Percentiles rank a stretch among this genome's conserved stretches.
These are phyloP conservation scores for Idaea aversata DNA, from an alignment of 2,888 invertebrate species.

Conservation along the genomic window DNA sequence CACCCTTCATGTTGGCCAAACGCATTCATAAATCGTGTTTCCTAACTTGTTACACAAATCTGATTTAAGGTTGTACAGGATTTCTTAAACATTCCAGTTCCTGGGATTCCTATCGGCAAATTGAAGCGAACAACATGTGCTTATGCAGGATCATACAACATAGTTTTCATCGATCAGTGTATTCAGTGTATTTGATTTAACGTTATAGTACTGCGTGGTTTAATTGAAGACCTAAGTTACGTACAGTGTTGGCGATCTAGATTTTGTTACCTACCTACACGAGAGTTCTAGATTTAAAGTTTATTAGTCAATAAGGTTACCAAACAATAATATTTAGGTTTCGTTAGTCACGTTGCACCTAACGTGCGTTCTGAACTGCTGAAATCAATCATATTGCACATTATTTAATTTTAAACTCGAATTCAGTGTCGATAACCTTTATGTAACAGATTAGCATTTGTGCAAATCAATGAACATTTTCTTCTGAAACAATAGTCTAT, in stretches of 20 bases:
- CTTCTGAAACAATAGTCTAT: background rate
- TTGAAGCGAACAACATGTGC: background rate
- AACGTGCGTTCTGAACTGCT: constrained; percentile 32
- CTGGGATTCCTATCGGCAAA: constrained; percentile 33
- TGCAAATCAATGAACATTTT: constrained; percentile 2
- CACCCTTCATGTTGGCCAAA: constrained; percentile 62
- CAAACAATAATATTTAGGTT: constrained; percentile 44
- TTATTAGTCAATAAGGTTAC: constrained; percentile 30
- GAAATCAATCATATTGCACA: background rate
- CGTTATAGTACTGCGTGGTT: constrained; percentile 9
- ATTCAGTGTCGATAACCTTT: constrained; percentile 33
- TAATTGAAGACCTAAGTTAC: constrained; percentile 9
- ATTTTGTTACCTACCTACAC: constrained; percentile 5
- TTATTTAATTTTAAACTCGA: constrained; percentile 15
- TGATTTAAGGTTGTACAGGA: constrained; percentile 57
- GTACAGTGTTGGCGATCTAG: constrained; percentile 1
- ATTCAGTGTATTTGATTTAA: background rate
- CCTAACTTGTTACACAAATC: constrained; percentile 58
- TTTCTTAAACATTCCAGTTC: constrained; percentile 54
- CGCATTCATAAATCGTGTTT: constrained; percentile 62
- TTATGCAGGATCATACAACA: no score
- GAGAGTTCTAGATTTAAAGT: constrained; percentile 20
- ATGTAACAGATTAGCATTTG: constrained; percentile 27
- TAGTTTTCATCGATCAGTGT: no score
- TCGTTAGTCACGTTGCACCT: constrained; percentile 52